Conservation (phyloP, 2,113 vertebrate species). For the Ceyx margarethae region DNA sequence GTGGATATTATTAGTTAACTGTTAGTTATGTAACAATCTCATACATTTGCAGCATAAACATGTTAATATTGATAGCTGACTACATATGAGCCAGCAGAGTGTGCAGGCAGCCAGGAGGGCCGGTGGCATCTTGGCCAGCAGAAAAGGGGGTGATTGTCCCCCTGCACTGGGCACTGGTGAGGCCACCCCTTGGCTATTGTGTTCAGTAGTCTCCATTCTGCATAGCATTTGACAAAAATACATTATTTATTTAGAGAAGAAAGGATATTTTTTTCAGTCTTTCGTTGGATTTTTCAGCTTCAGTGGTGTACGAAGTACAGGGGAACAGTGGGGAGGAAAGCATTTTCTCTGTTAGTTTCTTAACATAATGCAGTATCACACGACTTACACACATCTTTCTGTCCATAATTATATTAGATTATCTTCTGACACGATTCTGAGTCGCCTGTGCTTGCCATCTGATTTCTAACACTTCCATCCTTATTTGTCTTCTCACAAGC, state of each 20-base stretch:
- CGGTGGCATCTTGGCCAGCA: too few species aligned
- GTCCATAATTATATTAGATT: background rate
- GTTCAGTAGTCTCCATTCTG: background rate
- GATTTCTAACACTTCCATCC: conserved; percentile 9
- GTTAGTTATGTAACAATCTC: background rate
- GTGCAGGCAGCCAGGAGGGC: too few species aligned
- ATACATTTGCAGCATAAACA: background rate
- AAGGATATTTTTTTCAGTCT: background rate
- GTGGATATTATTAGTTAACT: background rate
- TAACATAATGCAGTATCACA: background rate
- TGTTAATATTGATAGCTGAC: background rate
- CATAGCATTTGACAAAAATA: background rate
- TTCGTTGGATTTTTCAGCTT: background rate
- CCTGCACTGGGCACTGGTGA: too few species aligned
- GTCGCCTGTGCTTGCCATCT: background rate
- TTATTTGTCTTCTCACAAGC: conserved; percentile 1
- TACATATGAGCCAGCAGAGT: too few species aligned
- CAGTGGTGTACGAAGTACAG: background rate
- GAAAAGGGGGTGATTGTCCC: too few species aligned
- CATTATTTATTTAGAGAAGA: background rate
- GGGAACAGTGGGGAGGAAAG: background rate
- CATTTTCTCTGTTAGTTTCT: background rate
- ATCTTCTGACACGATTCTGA: background rate
- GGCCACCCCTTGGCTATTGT: too few species aligned
- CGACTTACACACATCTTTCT: background rate